Base-by-base conservation (phyloP, 2,888 invertebrate genomes). In the Portevinia maculata region DNA sequence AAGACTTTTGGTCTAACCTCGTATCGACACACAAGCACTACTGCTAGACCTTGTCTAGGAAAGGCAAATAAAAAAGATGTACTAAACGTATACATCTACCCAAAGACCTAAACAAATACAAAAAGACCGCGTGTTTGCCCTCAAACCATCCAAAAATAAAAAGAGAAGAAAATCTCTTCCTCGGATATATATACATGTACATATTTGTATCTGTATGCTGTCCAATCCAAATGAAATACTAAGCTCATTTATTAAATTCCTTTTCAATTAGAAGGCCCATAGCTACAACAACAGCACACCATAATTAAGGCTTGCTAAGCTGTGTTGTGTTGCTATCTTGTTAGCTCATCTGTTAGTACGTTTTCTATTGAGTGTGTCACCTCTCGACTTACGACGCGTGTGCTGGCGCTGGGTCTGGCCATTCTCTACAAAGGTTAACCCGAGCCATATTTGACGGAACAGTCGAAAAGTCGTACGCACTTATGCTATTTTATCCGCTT, bases 101-200 rank as follows among this genome's bases (percentile, higher is more conserved):
- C 13, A 6, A 41, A 48, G 34, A 50, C 37, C 48, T 64, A 50
- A 64, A 39, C 62, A 64, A 50, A 39, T 37, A 64, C 28, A 57
- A 5, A 8, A 11, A 15, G 50, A 64, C 46, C 48, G 62, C 24
- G 17, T 50, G 62, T 64, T 64, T 64, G 62, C 48, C 28, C 24
- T 24, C 57, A 39, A 39, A 28, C 57, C 13, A n/a, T 50, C 24
- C 7, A 50, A 50, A n/a, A 34, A 34, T n/a, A 34, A 24, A 24
- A 37, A 37, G 3, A 37, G 13, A 37, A 19, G 11, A 44, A 8
- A 44, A 39, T 13, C 21, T 39, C 7, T 39, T 59, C 11, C 28
- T 21, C 7, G n/a, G n/a, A n/a, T n/a, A n/a, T n/a, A n/a, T n/a
- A n/a, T n/a, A n/a, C n/a, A n/a, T 24, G 2, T 3, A 3, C 3